Conservation (phyloP, 2,113 vertebrate species). For the Paralichthys olivaceus region DNA sequence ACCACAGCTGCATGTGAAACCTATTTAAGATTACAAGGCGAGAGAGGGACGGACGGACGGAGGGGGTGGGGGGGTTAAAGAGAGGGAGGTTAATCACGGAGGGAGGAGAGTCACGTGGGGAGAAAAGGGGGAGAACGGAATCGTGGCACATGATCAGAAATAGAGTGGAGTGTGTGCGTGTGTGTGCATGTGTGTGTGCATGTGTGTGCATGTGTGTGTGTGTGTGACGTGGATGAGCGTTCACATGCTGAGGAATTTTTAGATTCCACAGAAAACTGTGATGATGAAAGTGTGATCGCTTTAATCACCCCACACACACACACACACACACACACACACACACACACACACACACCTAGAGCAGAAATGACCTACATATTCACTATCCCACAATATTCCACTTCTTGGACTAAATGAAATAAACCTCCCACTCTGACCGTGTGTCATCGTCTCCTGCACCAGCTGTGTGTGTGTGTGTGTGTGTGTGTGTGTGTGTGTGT, state of each 20-base stretch:
- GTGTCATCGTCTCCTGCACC: too few species aligned
- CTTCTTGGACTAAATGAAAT: not conserved
- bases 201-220: conserved; percentile 12
- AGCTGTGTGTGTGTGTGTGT: too few species aligned
- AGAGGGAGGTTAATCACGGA: conserved; percentile 50
- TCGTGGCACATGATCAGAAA: conserved; percentile 75
- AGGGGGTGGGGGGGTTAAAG: conserved; percentile 33
- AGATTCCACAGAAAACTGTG: conserved; percentile 36
- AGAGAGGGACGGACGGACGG: conserved; percentile 41
- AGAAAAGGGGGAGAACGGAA: conserved; percentile 47
- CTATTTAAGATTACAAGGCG: conserved; percentile 87
- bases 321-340: not conserved
- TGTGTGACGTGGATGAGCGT: conserved; percentile 33
- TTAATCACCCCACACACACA: not conserved
- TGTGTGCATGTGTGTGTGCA: conserved; percentile 18
- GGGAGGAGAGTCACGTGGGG: conserved; percentile 59
- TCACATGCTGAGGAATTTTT: conserved; percentile 58
- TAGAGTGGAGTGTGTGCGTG: conserved; percentile 40
- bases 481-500: too few species aligned
- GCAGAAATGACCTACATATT: not conserved
- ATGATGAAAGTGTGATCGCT: conserved; percentile 51
- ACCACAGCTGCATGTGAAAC: conserved; percentile 91
- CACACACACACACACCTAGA: not conserved
- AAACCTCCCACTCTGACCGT: not conserved
- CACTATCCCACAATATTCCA: not conserved